phyloP scores from a whole-genome alignment of 2,113 vertebrate species.

The Epinephelus fuscoguttatus region DNA sequence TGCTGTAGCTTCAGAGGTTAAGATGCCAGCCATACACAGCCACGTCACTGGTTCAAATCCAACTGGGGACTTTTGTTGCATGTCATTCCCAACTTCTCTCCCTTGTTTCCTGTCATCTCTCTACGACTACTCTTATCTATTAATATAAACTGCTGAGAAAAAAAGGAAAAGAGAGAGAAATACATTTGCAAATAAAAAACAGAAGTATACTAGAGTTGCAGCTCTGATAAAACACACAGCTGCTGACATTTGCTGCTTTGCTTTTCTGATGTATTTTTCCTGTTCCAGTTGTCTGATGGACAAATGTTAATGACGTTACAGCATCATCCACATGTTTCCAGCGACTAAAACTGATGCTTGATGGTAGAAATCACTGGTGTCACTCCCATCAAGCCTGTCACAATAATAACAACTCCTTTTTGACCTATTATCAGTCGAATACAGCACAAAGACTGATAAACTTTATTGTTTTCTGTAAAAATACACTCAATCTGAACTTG shows the following conservation, averaged over 20 bases:
- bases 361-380: neutral
- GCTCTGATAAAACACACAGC: neutral
- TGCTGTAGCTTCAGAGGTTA: too few species aligned
- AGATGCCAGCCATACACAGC: neutral
- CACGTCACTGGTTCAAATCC: neutral
- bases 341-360: neutral
- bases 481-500: too few species aligned
- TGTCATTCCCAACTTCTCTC: too few species aligned
- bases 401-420: too few species aligned
- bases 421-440: too few species aligned
- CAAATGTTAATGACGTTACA: neutral
- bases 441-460: too few species aligned
- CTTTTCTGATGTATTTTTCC: neutral
- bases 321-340: neutral
- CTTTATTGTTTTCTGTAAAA: too few species aligned
- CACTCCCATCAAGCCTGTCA: neutral
- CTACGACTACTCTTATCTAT: neutral
- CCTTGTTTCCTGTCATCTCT: neutral
- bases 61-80: neutral
- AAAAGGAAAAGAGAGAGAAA: neutral
- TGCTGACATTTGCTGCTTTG: slow-evolving; percentile 2
- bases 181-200: neutral
- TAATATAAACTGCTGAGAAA: too few species aligned
- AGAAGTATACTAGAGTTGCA: neutral
- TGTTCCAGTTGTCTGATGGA: neutral